phyloP scores from a whole-genome alignment of 2,888 invertebrate genomes.

The Stegophylla sp. region DNA sequence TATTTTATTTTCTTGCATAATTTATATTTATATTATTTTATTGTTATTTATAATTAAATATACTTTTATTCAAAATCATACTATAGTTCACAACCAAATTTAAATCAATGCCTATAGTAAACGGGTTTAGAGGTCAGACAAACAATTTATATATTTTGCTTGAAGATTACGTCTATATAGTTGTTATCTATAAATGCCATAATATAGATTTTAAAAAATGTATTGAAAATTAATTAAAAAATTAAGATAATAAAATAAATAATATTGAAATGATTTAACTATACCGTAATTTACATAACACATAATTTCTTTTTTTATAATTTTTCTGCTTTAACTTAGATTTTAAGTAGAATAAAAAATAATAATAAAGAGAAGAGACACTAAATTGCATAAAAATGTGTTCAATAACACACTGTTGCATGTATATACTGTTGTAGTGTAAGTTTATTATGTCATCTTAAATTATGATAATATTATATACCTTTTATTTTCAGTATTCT shows the following conservation, averaged over 20 bases:
- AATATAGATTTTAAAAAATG: slow-evolving; percentile 45
- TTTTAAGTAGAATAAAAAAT: slow-evolving; percentile 5
- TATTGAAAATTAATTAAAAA: slow-evolving; percentile 51
- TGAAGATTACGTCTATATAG: slow-evolving; percentile 13
- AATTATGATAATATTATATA: not conserved
- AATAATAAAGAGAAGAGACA: slow-evolving; percentile 7
- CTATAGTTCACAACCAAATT: slow-evolving; percentile 13
- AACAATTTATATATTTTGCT: slow-evolving; percentile 22
- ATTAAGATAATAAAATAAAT: slow-evolving; percentile 46
- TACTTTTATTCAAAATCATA: slow-evolving; percentile 9
- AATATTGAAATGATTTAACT: slow-evolving; percentile 38
- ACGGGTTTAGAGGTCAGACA: slow-evolving; percentile 41
- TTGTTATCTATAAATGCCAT: slow-evolving; percentile 49
- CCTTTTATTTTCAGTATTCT: not conserved
- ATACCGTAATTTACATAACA: not conserved
- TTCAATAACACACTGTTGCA: too few relatives aligned
- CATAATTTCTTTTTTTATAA: not conserved
- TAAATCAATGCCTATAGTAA: slow-evolving; percentile 19
- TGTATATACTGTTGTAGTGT: not conserved
- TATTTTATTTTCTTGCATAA: not conserved
- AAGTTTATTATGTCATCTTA: not conserved
- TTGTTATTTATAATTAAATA: slow-evolving; percentile 32
- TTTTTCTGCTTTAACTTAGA: slow-evolving; percentile 23
- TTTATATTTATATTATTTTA: slow-evolving; percentile 3
- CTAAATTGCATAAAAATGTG: not conserved